Evolutionary conservation across 2,888 invertebrate genomes (phyloP), one percentile per base, ranked within the genome.

Genomic region (Ennomos erosarius): DNA sequence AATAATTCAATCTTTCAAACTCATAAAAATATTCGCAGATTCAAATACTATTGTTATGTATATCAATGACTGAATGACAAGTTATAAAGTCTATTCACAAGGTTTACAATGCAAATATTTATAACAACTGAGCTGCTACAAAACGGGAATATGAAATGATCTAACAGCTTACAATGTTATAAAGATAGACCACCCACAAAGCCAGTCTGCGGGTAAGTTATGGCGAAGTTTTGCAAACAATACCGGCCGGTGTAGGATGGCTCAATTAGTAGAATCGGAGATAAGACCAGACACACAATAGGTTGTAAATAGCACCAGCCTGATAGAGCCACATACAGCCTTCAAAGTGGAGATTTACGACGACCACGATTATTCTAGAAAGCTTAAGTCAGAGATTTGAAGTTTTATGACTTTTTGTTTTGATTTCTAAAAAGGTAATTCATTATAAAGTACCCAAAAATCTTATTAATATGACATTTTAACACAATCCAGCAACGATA

Each of bases 151-250:
- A 63, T 58, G 55, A 57, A 68, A 65, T 59, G 51, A 65, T 65
- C 57, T 63, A 62, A 67, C 61, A 68, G 58, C 50, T 60, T 64
- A 62, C 62, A 65, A 62, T 64, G 58, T 58, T 57, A 62, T 63
- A 59, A 50, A 59, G 63, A 60, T 45, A 50, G 68, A 80, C 90
- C 90, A 88, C 90, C 89, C 90, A 88, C 82, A 75, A 72, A 47
- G 84, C 64, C 73, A 70, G 74, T 69, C 76, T 76, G 77, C 69
- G 78, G 78, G 70, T 75, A 75, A 81, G 78, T 82, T 84, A 85
- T 79, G 85, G 83, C 77, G 75, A 77, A 85, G 82, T 87, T 89
- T 90, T 84, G 89, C 90, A 88, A 90, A 90, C 90, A 90, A 90
- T 88, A 78, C 82, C 77, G 74, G 69, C 65, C 78, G 82, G 87